Percentiles rank a stretch among this genome's conserved stretches.
phyloP scores from a whole-genome alignment of 2,797 vertebrate genomes.

The Gallirallus australis region DNA sequence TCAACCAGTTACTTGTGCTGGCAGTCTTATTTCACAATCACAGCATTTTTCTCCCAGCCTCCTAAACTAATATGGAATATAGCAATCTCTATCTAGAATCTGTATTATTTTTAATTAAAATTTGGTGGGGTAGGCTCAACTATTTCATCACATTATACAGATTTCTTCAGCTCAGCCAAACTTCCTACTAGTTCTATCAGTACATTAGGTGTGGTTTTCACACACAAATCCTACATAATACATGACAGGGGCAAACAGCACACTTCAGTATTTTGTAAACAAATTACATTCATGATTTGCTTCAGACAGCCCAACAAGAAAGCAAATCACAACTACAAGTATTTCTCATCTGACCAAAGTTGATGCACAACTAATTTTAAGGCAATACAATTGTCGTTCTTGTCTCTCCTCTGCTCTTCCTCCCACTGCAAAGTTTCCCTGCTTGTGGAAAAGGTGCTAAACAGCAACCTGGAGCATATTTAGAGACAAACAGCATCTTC shows the following conservation, averaged over 20 bases:
- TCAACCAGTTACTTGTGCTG: neutral
- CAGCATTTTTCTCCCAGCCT: neutral
- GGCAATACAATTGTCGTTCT: neutral
- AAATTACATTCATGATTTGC: neutral
- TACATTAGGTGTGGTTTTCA: neutral
- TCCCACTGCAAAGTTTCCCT: neutral
- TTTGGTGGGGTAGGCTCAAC: neutral
- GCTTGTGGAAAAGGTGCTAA: neutral
- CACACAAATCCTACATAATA: neutral
- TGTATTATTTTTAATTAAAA: too few relatives aligned
- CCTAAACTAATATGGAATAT: neutral
- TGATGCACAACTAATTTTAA: neutral
- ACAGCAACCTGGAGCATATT: neutral
- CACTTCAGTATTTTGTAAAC: neutral
- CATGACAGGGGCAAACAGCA: neutral
- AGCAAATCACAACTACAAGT: neutral
- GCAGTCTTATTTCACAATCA: neutral
- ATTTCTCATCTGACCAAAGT: neutral
- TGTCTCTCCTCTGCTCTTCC: neutral
- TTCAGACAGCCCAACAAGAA: neutral
- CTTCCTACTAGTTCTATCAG: neutral
- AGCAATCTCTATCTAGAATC: neutral
- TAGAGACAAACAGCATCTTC: neutral
- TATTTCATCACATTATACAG: neutral
- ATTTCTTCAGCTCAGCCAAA: neutral